Base-by-base conservation (phyloP, 2,888 invertebrate genomes). In the Lithosia quadra region DNA sequence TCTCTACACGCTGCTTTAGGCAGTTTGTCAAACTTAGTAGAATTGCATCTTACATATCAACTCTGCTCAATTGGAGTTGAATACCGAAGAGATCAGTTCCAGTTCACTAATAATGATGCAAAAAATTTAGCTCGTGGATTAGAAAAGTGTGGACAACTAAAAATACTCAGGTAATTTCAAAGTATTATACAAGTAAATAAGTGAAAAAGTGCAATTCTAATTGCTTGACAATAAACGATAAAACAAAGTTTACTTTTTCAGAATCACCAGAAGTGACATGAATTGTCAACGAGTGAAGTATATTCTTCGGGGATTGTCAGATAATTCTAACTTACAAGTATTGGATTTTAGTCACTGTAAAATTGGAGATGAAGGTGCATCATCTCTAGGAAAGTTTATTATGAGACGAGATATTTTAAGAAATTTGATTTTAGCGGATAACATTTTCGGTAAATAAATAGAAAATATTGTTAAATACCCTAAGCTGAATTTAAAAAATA, bases 341-440 rank as follows among this genome's bases (percentile, higher is more conserved):
- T 79, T 97, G 60, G 96, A 97, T 86, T 95, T 97, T 65, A 96
- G 96, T 63, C 96, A 97, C 80, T 97, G 97, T 84, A 95, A 95
- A 83, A 95, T 97, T 71, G 94, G 91, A 0, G 95, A 97, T 80
- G 91, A 93, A 21, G 97, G 97, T 0, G 96, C 96, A 5, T 86
- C 95, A 21, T 96, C 96, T n/a, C 88, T 97, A 10, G 96, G 96
- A 2, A 96, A 96, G 86, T 91, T 95, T 76, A 91, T 96, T 68
- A 87, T 90, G 18, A 90, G 91, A 70, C 95, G 95, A 77, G 93
- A 92, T 53, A 90, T 88, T 67, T 86, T 96, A 67, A 88, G 91
- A 72, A 91, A 86, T 71, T 81, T 96, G 22, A 89, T 92, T 68
- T 86, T 96, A 63, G 89, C 89, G 22, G 95, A 96, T 84, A 96